A percentile compares a stretch with the other conserved stretches of the same genome.
Evolutionary conservation across 1,140 invertebrate species (phyloP).

Genomic region (Latrodectus geometricus): DNA sequence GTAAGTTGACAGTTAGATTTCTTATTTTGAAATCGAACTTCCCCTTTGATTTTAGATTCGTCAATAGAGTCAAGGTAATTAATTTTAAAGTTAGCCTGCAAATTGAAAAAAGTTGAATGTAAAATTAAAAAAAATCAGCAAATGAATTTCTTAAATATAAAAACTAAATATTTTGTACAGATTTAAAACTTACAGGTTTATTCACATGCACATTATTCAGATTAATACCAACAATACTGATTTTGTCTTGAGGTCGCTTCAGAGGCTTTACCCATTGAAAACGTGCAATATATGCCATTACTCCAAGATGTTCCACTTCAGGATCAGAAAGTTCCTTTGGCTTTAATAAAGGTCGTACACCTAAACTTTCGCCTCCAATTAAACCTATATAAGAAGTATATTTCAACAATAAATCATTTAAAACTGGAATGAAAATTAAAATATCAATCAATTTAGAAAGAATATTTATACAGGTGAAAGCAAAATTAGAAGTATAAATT

Average conservation of each 20-base stretch:
- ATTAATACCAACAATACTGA: constrained; percentile 59
- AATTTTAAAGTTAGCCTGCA: constrained; percentile 61
- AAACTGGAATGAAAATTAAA: too few relatives aligned
- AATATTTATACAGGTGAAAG: too few relatives aligned
- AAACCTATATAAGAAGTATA: constrained; percentile 42
- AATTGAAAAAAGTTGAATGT: constrained; percentile 6
- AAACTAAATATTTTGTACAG: background rate
- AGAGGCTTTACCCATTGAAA: constrained; percentile 58
- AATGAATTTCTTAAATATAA: background rate
- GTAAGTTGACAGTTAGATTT: constrained; percentile 58
- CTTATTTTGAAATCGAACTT: constrained; percentile 52
- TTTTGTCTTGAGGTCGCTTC: constrained; percentile 42
- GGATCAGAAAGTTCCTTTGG: constrained; percentile 94
- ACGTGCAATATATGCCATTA: constrained; percentile 85
- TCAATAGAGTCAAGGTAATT: constrained; percentile 57
- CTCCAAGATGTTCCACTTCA: constrained; percentile 93
- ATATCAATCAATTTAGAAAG: too few relatives aligned
- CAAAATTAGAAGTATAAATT: too few relatives aligned
- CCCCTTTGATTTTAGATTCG: constrained; percentile 52
- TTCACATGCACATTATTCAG: constrained; percentile 63
- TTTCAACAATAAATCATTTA: too few relatives aligned
- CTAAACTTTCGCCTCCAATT: constrained; percentile 67
- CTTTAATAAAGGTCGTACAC: constrained; percentile 88
- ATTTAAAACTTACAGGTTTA: constrained; percentile 62
- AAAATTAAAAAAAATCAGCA: constrained; percentile 4